phyloP scores from a whole-genome alignment of 2,888 invertebrate species.

The Leptothorax acervorum region DNA sequence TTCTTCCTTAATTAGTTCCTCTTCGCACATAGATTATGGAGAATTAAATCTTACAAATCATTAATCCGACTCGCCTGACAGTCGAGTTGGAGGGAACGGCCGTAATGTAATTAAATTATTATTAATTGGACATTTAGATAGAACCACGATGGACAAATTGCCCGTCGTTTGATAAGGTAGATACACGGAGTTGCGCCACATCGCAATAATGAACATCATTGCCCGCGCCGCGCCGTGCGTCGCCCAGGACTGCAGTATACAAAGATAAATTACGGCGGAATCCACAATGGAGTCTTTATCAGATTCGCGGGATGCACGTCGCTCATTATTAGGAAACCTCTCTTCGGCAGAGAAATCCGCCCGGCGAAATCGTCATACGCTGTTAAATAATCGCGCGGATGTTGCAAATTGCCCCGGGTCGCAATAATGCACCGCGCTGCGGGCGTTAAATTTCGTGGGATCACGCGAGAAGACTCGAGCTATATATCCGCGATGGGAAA shows the following conservation, averaged over 20 bases:
- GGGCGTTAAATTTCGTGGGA: conserved; percentile 55
- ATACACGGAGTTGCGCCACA: conserved; percentile 31
- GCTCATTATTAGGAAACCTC: conserved; percentile 41
- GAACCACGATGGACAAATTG: conserved; percentile 49
- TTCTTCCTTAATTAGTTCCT: conserved; percentile 52
- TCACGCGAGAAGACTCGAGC: conserved; percentile 72
- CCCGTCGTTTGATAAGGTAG: conserved; percentile 48
- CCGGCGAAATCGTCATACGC: conserved; percentile 35
- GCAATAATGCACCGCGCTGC: conserved; percentile 28
- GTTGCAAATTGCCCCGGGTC: conserved; percentile 44
- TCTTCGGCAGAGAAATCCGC: neutral
- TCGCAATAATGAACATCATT: conserved; percentile 36
- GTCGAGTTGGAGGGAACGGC: conserved; percentile 15
- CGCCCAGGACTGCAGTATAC: neutral
- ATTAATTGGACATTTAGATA: conserved; percentile 55
- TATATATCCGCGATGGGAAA: conserved; percentile 66
- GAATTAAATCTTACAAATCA: conserved; percentile 56
- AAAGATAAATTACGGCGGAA: conserved; percentile 36
- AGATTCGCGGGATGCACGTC: conserved; percentile 33
- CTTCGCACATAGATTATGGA: conserved; percentile 52
- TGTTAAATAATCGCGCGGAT: conserved; percentile 25
- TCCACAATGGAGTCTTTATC: conserved; percentile 52
- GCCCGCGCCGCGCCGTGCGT: conserved; percentile 11
- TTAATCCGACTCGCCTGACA: conserved; percentile 46
- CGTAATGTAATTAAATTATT: conserved; percentile 54